A percentile compares a stretch with the other conserved stretches of the same genome.
Evolutionary conservation across 2,797 vertebrate species (phyloP).

Genomic region (Halcyon badia): DNA sequence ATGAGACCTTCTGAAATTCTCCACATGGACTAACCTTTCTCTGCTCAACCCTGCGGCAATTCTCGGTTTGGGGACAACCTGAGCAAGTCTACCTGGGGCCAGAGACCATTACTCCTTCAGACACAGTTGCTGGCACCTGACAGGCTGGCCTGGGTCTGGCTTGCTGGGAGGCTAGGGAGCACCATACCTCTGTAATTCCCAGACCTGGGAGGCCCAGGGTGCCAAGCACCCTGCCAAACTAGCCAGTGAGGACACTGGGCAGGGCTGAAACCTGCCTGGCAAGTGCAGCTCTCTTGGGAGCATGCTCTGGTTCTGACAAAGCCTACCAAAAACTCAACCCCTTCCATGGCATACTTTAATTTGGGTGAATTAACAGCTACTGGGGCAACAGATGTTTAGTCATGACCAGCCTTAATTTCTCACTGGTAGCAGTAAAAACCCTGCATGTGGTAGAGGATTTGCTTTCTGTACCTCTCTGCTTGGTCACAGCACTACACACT

Average conservation of each 20-base stretch:
- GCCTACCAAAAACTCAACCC: not conserved
- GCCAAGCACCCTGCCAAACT: not conserved
- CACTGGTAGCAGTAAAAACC: not conserved
- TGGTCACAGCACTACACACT: not conserved
- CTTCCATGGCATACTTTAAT: not conserved
- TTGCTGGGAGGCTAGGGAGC: not conserved
- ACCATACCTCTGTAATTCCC: not conserved
- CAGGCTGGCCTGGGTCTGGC: not conserved
- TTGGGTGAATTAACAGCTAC: not conserved
- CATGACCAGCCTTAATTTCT: not conserved
- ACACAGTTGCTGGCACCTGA: not conserved
- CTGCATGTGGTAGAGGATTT: fast-evolving
- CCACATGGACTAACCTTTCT: not conserved
- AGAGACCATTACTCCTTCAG: not conserved
- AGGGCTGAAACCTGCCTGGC: not conserved
- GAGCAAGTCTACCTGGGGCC: not conserved
- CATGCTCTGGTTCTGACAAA: not conserved
- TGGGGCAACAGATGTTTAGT: not conserved
- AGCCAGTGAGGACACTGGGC: not conserved
- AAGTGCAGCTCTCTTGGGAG: not conserved
- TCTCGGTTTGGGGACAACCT: not conserved
- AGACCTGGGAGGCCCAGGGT: not conserved
- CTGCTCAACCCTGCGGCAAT: not conserved
- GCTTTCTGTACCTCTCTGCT: not conserved
- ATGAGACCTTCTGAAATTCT: not conserved